Evolutionary conservation across 2,888 invertebrate species (phyloP).

Genomic region (Anodontia alba): DNA sequence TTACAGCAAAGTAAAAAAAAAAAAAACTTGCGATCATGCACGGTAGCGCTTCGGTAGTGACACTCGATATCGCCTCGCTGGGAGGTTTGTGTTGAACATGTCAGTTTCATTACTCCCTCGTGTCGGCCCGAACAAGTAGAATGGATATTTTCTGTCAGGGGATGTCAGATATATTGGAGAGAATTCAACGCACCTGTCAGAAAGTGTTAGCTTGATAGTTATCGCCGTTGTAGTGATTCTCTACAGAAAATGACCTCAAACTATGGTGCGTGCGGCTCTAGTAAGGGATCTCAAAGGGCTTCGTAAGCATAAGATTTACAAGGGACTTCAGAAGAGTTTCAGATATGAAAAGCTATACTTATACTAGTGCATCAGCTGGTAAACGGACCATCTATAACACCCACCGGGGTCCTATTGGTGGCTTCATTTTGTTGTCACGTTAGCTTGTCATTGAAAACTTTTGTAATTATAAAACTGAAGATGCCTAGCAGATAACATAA

Average conservation of each 20-base stretch:
- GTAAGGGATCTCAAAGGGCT: too few species aligned
- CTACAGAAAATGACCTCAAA: slow-evolving; percentile 4
- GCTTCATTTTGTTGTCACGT: too few species aligned
- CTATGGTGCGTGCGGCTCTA: background rate
- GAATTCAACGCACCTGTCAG: slow-evolving; percentile 62
- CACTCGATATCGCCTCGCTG: slow-evolving; percentile 53
- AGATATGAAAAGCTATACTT: too few species aligned
- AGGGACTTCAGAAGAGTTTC: too few species aligned
- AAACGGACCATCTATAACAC: too few species aligned
- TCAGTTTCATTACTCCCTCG: slow-evolving; percentile 56
- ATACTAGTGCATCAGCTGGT: too few species aligned
- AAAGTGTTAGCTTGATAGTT: slow-evolving; percentile 54
- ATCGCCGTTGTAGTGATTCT: slow-evolving; percentile 52
- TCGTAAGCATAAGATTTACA: too few species aligned
- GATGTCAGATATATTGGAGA: slow-evolving; percentile 59
- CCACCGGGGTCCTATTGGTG: too few species aligned
- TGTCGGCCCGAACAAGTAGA: slow-evolving; percentile 62
- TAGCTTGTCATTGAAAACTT: too few species aligned
- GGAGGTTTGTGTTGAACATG: slow-evolving; percentile 61
- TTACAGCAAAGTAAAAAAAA: too few species aligned
- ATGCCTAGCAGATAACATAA: too few species aligned
- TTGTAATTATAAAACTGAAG: too few species aligned
- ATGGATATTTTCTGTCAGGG: slow-evolving; percentile 55
- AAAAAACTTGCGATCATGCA: background rate
- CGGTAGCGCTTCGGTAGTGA: slow-evolving; percentile 7